A percentile compares a stretch with the other conserved stretches of the same genome.
These are phyloP conservation scores for Zaprionus davidi DNA, from an alignment of 1,140 invertebrate genomes.

Conservation along the genomic window DNA sequence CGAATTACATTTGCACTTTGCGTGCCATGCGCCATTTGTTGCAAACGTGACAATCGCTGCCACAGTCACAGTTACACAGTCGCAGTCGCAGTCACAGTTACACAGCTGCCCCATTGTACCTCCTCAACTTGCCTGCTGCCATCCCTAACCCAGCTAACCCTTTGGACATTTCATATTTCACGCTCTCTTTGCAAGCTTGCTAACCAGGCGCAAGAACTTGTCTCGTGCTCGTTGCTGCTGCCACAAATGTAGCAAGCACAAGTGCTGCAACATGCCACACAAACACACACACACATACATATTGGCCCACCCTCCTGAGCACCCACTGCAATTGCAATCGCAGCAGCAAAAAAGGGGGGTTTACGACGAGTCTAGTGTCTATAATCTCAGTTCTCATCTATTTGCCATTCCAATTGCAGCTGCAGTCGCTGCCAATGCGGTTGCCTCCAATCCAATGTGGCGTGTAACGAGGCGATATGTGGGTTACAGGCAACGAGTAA, in stretches of 20 bases:
- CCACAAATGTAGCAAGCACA: conserved; percentile 20
- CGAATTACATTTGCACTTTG: conserved; percentile 82
- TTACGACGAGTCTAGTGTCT: conserved; percentile 12
- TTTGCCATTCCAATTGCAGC: conserved; percentile 38
- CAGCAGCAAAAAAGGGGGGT: neutral
- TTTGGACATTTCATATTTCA: conserved; percentile 61
- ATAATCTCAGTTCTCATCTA: conserved; percentile 39
- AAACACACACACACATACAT: neutral
- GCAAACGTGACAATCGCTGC: conserved; percentile 77
- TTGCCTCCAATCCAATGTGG: conserved; percentile 4
- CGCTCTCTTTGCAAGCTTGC: conserved; percentile 32
- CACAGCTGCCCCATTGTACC: conserved; percentile 1
- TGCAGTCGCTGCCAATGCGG: conserved; percentile 8
- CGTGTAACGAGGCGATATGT: conserved; percentile 13
- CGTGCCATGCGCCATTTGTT: conserved; percentile 81
- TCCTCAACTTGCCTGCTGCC: neutral
- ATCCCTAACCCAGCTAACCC: neutral
- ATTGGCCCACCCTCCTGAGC: neutral
- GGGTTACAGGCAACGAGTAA: conserved; percentile 16
- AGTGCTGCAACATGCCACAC: conserved; percentile 12
- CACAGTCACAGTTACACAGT: conserved; percentile 25
- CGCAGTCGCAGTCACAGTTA: conserved; percentile 14
- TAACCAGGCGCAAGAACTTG: conserved; percentile 23
- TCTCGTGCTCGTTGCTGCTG: neutral
- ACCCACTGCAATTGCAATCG: conserved; percentile 6